Percentiles rank a stretch among this genome's conserved stretches.
Evolutionary conservation across 2,888 invertebrate genomes (phyloP).

Genomic region (Arrhopalites spinosus): DNA sequence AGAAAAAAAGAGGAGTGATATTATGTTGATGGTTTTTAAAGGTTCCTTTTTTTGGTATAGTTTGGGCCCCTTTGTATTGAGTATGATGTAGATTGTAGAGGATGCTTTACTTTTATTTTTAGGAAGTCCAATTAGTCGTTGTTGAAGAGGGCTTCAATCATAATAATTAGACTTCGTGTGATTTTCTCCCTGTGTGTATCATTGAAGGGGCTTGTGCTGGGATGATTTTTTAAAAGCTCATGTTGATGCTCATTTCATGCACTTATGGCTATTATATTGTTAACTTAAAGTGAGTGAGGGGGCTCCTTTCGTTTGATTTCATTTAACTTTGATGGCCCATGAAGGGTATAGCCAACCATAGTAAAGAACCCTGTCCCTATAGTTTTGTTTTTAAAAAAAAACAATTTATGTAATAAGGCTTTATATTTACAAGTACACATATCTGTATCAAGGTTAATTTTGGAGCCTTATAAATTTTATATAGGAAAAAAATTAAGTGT

Average conservation of each 20-base stretch:
- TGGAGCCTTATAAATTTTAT: too few species aligned
- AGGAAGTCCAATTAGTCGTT: constrained; percentile 24
- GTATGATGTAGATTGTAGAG: too few species aligned
- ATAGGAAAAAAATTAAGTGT: background rate
- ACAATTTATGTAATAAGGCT: background rate
- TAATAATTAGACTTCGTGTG: constrained; percentile 19
- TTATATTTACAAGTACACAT: too few species aligned
- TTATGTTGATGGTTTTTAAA: too few species aligned
- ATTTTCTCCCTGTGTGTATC: background rate
- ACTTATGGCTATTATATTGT: constrained; percentile 14
- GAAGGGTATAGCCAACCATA: background rate
- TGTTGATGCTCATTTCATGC: background rate
- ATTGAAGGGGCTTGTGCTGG: constrained; percentile 3
- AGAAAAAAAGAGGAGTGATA: too few species aligned
- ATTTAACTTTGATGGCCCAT: constrained; percentile 1
- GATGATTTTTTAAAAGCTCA: too few species aligned
- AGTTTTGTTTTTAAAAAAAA: too few species aligned
- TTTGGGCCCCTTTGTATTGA: too few species aligned
- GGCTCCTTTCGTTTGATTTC: constrained; percentile 16
- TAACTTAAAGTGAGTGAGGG: constrained; percentile 2
- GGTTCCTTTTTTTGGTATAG: too few species aligned
- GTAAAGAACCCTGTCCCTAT: too few species aligned
- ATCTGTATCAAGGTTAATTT: too few species aligned
- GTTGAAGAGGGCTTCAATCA: constrained; percentile 20
- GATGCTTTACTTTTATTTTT: constrained; percentile 11